A percentile compares a stretch with the other conserved stretches of the same genome.
Conservation (phyloP, 2,888 invertebrate genomes). For the Scaptomyza cyrtandrae region DNA sequence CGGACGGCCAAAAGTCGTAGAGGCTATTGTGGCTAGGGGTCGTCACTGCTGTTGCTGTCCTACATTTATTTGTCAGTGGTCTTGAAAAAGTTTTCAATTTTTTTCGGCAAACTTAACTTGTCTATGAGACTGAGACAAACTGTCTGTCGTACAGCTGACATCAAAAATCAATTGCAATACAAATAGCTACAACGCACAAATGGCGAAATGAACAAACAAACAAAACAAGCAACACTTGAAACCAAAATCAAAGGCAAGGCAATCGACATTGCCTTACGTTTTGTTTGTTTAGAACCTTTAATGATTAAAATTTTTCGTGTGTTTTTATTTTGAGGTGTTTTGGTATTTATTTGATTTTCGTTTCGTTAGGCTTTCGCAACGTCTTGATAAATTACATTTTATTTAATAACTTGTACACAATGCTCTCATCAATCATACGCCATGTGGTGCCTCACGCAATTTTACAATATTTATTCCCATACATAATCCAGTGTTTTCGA, state of each 20-base stretch:
- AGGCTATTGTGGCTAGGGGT: slow-evolving; percentile 33
- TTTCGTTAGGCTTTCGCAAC: slow-evolving; percentile 2
- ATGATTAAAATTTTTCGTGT: slow-evolving; percentile 61
- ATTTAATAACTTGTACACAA: slow-evolving; percentile 69
- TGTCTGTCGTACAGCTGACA: slow-evolving; percentile 66
- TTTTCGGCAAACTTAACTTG: slow-evolving; percentile 74
- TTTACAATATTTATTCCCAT: slow-evolving; percentile 21
- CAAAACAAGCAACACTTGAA: slow-evolving; percentile 20
- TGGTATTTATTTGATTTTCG: slow-evolving; percentile 73
- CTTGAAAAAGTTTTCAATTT: slow-evolving; percentile 75
- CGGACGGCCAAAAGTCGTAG: neutral
- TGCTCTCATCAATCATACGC: slow-evolving; percentile 72
- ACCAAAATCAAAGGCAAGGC: slow-evolving; percentile 5
- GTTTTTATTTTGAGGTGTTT: slow-evolving; percentile 16
- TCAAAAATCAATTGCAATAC: slow-evolving; percentile 79
- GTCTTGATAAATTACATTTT: slow-evolving; percentile 72
- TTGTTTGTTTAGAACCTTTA: slow-evolving; percentile 66
- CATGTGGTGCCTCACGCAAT: slow-evolving; percentile 61
- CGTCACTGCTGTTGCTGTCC: slow-evolving; percentile 2
- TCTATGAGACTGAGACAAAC: neutral
- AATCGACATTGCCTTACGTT: slow-evolving; percentile 54
- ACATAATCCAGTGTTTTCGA: neutral
- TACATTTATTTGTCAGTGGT: slow-evolving; percentile 29
- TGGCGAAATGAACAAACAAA: slow-evolving; percentile 39
- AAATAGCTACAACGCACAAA: slow-evolving; percentile 56